Evolutionary conservation across 2,113 vertebrate genomes (phyloP), one percentile per base, ranked within the genome.

Genomic region (Alaudala cheleensis): DNA sequence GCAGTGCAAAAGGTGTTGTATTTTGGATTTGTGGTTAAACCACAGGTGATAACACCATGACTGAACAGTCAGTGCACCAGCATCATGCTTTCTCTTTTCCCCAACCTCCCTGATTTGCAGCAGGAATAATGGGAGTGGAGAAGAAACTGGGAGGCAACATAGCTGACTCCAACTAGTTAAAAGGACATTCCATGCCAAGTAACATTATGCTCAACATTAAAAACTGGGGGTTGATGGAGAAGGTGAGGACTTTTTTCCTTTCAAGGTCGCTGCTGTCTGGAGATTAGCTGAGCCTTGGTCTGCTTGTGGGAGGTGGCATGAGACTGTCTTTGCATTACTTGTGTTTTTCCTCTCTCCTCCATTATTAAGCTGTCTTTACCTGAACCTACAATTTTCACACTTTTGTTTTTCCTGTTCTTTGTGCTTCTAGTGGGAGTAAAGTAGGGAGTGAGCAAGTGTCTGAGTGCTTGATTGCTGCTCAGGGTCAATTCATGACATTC

Each of bases 401-500:
- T 67, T 53, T 33, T 57, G 6, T 21, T 81, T 76, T 76, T 31
- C 21, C 19, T 71, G 9, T 24, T 67, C 28, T 76, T 28, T 72
- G 34, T n/a, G 6, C 11, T 86, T 74, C 44, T 42, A 34, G 11
- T 28, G 10, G 20, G 44, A 83, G 15, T 50, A 11, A 14, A 45
- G 24, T 1, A 0, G 11, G 16, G 33, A 80, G 14, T 34, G 16
- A 93, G 24, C 0, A 3, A 44, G 34, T 49, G 31, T 4, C 44
- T 54, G 6, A 4, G 11, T 58, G 23, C 5, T 64, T 28, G 54
- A 37, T 9, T 80, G 31, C 39, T 67, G 28, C 7, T 49, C 21
- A 40, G 45, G 10, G 31, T 53, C 57, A 76, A 49, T 39, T 33
- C 51, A 37, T 8, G 6, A 29, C 10, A 74, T n/a, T 54, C 39